phyloP scores from a whole-genome alignment of 2,113 vertebrate genomes.

The Dendropsophus ebraccatus region DNA sequence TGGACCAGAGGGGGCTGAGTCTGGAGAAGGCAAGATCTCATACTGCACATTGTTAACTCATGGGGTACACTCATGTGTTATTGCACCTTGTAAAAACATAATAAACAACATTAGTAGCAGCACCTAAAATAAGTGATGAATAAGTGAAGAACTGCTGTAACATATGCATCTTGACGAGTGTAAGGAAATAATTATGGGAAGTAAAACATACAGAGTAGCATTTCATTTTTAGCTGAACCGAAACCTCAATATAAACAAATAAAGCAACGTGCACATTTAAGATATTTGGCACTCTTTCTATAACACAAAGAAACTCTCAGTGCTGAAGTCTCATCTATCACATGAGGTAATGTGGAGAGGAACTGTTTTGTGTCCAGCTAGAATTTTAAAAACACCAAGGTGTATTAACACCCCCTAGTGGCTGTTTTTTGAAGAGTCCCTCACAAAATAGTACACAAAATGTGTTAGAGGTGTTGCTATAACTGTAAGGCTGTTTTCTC shows the following conservation, averaged over 20 bases:
- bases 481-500: too few relatives aligned
- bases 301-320: slow-evolving; percentile 25
- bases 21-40: too few relatives aligned
- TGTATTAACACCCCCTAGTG: slow-evolving; percentile 33
- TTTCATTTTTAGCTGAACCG: slow-evolving; percentile 1
- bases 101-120: slow-evolving; percentile 17
- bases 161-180: background rate
- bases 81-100: background rate
- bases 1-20: too few relatives aligned
- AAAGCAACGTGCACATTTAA: slow-evolving; percentile 15
- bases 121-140: background rate
- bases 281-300: background rate
- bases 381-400: background rate
- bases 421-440: background rate
- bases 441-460: background rate
- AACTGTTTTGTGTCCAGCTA: slow-evolving; percentile 39
- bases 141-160: background rate
- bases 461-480: too few relatives aligned
- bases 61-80: background rate
- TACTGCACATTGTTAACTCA: background rate
- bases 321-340: slow-evolving; percentile 23
- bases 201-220: background rate
- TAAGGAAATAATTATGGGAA: background rate
- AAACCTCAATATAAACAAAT: slow-evolving; percentile 19
- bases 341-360: slow-evolving; percentile 27